Evolutionary conservation across 1,140 invertebrate genomes (phyloP).

Genomic region (Zophobas atratus): DNA sequence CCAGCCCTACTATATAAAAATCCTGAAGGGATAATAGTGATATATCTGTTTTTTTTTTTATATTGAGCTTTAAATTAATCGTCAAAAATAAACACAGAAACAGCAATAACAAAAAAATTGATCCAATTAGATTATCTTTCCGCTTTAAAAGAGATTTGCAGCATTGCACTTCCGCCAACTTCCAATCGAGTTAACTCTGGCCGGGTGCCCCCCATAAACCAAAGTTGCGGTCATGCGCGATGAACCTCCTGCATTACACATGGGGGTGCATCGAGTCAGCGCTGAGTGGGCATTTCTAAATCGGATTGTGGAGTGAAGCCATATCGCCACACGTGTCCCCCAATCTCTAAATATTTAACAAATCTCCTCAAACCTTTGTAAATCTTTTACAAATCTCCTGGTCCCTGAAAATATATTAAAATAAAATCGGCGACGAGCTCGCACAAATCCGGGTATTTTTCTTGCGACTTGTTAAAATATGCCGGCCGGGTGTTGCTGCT

Average conservation of each 20-base stretch:
- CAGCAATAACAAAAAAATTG: too few species aligned
- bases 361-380: constrained; percentile 9
- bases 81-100: too few species aligned
- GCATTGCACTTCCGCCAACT: too few species aligned
- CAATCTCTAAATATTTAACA: constrained; percentile 33
- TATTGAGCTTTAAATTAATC: too few species aligned
- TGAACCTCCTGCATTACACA: constrained; percentile 22
- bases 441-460: background rate
- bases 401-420: constrained; percentile 9
- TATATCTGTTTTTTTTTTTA: too few species aligned
- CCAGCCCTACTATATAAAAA: too few species aligned
- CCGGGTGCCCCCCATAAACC: background rate
- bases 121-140: too few species aligned
- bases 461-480: too few species aligned
- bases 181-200: too few species aligned
- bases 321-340: constrained; percentile 6
- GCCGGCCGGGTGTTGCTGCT: too few species aligned
- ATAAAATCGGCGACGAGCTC: constrained; percentile 7
- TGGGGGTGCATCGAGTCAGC: constrained; percentile 23
- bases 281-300: constrained; percentile 14
- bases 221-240: constrained; percentile 10
- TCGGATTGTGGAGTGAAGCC: background rate
- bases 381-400: constrained; percentile 26
- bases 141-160: too few species aligned
- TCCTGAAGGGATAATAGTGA: too few species aligned